Evolutionary conservation across 2,113 vertebrate genomes (phyloP), one percentile per base, ranked within the genome.

Genomic region (Proterorhinus semilunaris): DNA sequence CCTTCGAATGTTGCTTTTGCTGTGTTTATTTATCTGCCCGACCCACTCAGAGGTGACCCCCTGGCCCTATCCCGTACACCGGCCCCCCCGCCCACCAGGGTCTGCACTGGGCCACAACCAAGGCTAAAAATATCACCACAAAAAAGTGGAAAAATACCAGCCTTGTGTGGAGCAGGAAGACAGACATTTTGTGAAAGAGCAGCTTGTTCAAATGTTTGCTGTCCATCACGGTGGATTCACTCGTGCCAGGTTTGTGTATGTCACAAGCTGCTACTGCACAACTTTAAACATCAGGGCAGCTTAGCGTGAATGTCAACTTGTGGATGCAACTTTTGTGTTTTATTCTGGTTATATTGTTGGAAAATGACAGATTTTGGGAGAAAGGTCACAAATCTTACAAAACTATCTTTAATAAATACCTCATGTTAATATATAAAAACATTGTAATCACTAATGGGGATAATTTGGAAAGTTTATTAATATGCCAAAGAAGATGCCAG

Each of bases 201-300:
- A 51, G 65, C 90, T 93, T 95, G 94, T 96, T 92, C 89, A 82
- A 2, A 0, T 93, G 87, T 94, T 94, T 93, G 90, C 92, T 17
- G 64, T 88, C 82, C 86, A 89, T 7, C 85, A 3, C 66, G 86
- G 88, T 90, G 85, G 66, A 71, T 54, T 55, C 66, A 45, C 53
- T 74, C 75, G 62, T 50, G 46, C 68, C 58, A 85, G 27, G 49
- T 51, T 69, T 43, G 65, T 50, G 71, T 65, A 64, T 67, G 58
- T 62, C 10, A 27, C 44, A 61, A 62, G 10, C 50, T 66, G 75
- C 45, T 44, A 68, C 52, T 63, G 47, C 1, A 9, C 36, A 44
- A 44, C 36, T 42, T n/a, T 55, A 72, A 43, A 51, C 57, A 59
- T 57, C 16, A 48, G 13, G 21, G 1, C 67, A 49, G 52, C 62